Evolutionary conservation across 2,797 vertebrate species (phyloP), one percentile per base, ranked within the genome.

Genomic region (Cyprinella venusta): DNA sequence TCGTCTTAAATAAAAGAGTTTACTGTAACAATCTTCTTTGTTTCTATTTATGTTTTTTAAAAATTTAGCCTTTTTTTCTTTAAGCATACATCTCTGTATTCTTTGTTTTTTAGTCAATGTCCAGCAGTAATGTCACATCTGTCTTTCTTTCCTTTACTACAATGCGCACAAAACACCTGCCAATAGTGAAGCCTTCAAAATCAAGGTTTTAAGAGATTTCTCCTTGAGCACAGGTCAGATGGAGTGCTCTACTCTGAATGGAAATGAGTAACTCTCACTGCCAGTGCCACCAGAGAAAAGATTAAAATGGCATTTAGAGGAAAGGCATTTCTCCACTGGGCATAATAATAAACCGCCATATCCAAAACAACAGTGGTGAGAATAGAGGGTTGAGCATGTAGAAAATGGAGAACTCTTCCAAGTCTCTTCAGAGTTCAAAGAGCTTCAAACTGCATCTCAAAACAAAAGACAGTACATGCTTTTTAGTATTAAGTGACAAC

Each of bases 391-490:
- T 90, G 86, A 90, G 88, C 90, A 76, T 87, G 84, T 86, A 85
- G 89, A 91, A 88, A 86, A 88, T 90, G 90, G 84, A 90, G 91
- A 92, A 90, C 90, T 91, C 91, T 84, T 89, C 89, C 86, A 87
- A 81, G 82, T 88, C 89, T 93, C 93, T 92, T 93, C 92, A 91
- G 89, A 71, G 82, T 38, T 90, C 91, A 92, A 91, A 92, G 87
- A 84, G 87, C 87, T 92, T 93, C 93, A 93, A 88, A 90, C 83
- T 84, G 88, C 88, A 92, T 92, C 91, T 89, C 86, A 83, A 79
- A 84, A 8, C 40, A 89, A 90, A 92, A 90, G 88, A 69, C 82
- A 91, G 83, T 86, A 90, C 89, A 45, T 21, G 9, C 64, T 61
- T 56, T 77, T 71, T 45, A 71, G 71, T 42, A 64, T 63, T 36